Base-by-base conservation (phyloP, 23 tunicate genomes). In the Aplidium turbinatum region DNA sequence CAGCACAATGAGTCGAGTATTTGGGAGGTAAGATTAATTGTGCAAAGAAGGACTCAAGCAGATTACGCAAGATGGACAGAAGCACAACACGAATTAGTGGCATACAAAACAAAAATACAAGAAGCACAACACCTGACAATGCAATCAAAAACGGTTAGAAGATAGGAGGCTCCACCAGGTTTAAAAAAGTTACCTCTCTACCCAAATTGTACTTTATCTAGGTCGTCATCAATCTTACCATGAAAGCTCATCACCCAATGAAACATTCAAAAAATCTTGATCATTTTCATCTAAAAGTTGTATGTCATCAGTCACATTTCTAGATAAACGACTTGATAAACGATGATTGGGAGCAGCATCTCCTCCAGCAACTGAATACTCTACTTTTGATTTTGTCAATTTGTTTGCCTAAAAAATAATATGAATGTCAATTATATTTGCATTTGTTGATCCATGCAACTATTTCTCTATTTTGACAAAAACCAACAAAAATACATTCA, bases 191-290 rank as follows among this genome's bases (percentile, higher is more conserved):
- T 42, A 42, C 50, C 16, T 9, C 50, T 42, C 50, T 9, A 9
- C 11, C 11, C 16, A 42, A 42, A 42, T 16, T 16, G 50, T 16
- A 42, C 11, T 42, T 42, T 42, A 42, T 11, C 16, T 42, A 42
- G 13, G 16, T 42, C n/a, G n/a, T n/a, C n/a, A n/a, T n/a, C 50
- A 42, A 9, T 42, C 50, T 35, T 61, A 76, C 82, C 82, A 76
- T 40, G 82, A 25, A 22, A 62, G 19, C 47, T 76, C 82, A 76
- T 76, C 82, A 11, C 45, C 79, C 31, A 38, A 3, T 20, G 39
- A 57, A 56, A 57, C 68, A 74, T 68, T 74, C 25, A 9, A 6
- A 54, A 74, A 33, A 19, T 56, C 22, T 21, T 54, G 66, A 74
- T 74, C 79, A 55, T 35, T 57, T 7, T 57, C 67, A 39, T 74